Evolutionary conservation across 2,888 invertebrate genomes (phyloP), one percentile per base, ranked within the genome.

Genomic region (Oxyteleia sp.): DNA sequence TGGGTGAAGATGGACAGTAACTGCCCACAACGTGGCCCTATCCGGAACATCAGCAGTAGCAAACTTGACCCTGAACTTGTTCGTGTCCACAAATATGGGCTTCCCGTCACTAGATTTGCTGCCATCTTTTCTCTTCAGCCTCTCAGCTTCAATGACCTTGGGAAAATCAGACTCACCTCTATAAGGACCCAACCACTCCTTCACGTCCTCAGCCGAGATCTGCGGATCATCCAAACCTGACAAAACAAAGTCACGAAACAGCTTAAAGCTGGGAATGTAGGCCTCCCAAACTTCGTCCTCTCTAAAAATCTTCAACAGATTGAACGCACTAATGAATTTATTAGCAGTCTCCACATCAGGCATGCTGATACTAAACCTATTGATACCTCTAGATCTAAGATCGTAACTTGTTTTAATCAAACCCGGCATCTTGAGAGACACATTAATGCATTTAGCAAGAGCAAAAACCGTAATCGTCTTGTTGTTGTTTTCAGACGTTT

Each of bases 1-100:
- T 4, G 69, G 69, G 13, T 23, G 7, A 8, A 43, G 15, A 16
- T n/a, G 16, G 8, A 61, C 45, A 7, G 45, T 43, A 4, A 35
- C 61, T 4, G 13, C 4, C 43, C 43, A 43, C 18, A 61, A 4
- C 2, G 45, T 43, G 13, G 43, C 61, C 16, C 15, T 61, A 1
- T 61, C 43, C 0, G 61, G 61, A 10, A 61, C 61, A 10, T 61
- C n/a, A n/a, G n/a, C n/a, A n/a, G n/a, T n/a, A n/a, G n/a, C n/a
- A n/a, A n/a, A n/a, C n/a, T n/a, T n/a, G 26, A 45, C 45, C 45
- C 29, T 61, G 13, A 57, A 57, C 2, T 15, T 11, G 7, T 57
- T 57, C 3, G 57, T 29, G 10, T 26, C 29, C 18, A 20, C 23
- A 15, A 29, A 20, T 43, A 10, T 13, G 2, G 43, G 8, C 4